These are phyloP conservation scores for Sceliomorpha sp. DNA, from an alignment of 2,888 invertebrate genomes.

Conservation along the genomic window DNA sequence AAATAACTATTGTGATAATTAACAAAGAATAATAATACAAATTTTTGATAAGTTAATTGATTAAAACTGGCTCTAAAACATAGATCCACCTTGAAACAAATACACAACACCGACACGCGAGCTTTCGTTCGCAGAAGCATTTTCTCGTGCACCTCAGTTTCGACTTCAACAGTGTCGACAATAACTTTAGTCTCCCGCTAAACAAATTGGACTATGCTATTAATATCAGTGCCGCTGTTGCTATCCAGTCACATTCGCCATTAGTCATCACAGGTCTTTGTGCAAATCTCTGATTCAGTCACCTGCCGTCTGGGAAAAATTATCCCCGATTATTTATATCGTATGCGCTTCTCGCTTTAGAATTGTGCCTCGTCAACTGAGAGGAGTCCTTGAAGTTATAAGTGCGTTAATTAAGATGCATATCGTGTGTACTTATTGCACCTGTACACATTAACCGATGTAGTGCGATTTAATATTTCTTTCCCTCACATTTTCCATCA, in stretches of 20 bases:
- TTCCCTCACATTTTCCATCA: no score
- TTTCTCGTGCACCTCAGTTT: no score
- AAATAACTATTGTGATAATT: no score
- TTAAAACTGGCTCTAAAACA: no score
- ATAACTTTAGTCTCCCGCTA: no score
- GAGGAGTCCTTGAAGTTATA: constrained; percentile 40
- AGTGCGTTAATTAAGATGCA: constrained; percentile 46
- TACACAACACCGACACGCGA: no score
- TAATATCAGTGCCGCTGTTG: not conserved
- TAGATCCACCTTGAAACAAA: no score
- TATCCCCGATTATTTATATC: constrained; percentile 28
- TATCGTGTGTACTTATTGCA: constrained; percentile 30
- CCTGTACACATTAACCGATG: constrained; percentile 31
- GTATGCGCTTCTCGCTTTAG: constrained; percentile 23
- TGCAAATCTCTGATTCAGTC: constrained; percentile 15
- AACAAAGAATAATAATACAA: no score
- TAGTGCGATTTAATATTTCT: constrained; percentile 19
- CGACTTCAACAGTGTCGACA: no score
- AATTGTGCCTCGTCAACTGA: constrained; percentile 29
- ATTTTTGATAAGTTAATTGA: no score
- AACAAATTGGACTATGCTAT: constrained; percentile 1
- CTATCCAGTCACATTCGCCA: constrained; percentile 12
- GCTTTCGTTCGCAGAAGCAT: no score
- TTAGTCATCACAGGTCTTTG: constrained; percentile 12
- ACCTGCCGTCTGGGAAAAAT: constrained; percentile 34